A percentile compares a stretch with the other conserved stretches of the same genome.
These are phyloP conservation scores for Danio jaintianensis DNA, from an alignment of 2,797 vertebrate genomes.

Conservation along the genomic window DNA sequence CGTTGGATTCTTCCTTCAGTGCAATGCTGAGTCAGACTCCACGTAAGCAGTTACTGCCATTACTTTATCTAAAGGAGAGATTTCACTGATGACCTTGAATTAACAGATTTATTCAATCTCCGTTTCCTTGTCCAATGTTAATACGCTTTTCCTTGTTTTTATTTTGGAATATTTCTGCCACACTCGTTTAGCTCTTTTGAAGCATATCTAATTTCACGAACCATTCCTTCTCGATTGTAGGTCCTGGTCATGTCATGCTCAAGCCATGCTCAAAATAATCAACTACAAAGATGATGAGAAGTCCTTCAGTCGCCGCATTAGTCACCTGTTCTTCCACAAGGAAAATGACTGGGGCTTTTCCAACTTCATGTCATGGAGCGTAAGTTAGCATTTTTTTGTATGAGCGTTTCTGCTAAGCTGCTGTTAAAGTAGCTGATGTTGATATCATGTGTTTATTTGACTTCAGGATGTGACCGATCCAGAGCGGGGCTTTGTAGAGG, in stretches of 20 bases:
- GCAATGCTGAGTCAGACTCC: constrained; percentile 98
- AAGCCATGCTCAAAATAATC: constrained; percentile 99
- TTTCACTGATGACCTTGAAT: neutral
- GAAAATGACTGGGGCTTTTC: constrained; percentile 99
- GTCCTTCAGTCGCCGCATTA: constrained; percentile 98
- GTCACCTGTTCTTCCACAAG: constrained; percentile 99
- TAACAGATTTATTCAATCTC: neutral
- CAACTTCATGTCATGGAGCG: constrained; percentile 99
- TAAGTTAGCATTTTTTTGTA: constrained; percentile 77
- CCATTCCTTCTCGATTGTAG: constrained; percentile 69
- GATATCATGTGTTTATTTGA: neutral
- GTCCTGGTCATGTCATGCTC: constrained; percentile 99
- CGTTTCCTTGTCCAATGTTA: neutral
- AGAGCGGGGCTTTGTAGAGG: constrained; percentile 96
- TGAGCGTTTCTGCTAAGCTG: neutral
- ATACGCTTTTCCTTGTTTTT: neutral
- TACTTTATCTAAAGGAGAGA: neutral
- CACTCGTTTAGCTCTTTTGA: neutral
- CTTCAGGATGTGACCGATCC: constrained; percentile 97
- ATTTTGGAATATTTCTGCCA: neutral
- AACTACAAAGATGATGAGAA: constrained; percentile 99
- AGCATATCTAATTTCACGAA: neutral
- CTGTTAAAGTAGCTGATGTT: neutral
- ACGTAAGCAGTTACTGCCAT: constrained; percentile 83
- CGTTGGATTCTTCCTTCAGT: constrained; percentile 98